Evolutionary conservation across 2,888 invertebrate species (phyloP), one percentile per base, ranked within the genome.

Genomic region (Ichneumon xanthorius): DNA sequence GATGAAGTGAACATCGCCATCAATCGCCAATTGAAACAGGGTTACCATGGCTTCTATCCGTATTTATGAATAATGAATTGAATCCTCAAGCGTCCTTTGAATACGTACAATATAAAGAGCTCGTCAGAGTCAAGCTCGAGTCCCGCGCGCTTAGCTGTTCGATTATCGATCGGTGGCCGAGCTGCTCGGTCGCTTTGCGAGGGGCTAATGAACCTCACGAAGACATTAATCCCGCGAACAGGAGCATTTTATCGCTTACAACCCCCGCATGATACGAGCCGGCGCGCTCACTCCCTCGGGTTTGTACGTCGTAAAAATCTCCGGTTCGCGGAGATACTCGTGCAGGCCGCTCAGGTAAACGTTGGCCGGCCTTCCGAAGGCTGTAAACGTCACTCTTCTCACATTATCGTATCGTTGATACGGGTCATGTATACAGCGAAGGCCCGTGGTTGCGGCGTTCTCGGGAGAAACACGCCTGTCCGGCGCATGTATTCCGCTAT

Each of bases 211-310:
- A 90, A 90, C 87, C 88, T 85, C 86, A 85, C 79, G 75, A 88
- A 89, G 90, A 92, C 92, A 92, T 92, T 92, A 91, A 92, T 92
- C 91, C 91, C 89, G 90, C 90, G 88, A 91, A 91, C 90, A 90
- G 90, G 91, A 91, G 89, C 88, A 87, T 92, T 92, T 93, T 92
- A 93, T 93, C 92, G 92, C 89, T 89, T 82, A 86, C 89, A 88
- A 90, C 89, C 88, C 90, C 22, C 22, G 83, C 89, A 89, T 91
- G 91, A 92, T 91, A 90, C 89, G 53, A 63, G 65, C 33, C 63
- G 63, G 63, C 26, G 50, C 30, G 19, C 30, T 19, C 55, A 9
- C 55, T n/a, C 67, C 75, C 77, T 53, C 53, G 67, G 55, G 55
- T 78, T 78, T 26, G 79, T 85, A 58, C 53, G 65, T 85, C 85